Conservation (phyloP, 2,797 vertebrate species). For the Spea hammondii region DNA sequence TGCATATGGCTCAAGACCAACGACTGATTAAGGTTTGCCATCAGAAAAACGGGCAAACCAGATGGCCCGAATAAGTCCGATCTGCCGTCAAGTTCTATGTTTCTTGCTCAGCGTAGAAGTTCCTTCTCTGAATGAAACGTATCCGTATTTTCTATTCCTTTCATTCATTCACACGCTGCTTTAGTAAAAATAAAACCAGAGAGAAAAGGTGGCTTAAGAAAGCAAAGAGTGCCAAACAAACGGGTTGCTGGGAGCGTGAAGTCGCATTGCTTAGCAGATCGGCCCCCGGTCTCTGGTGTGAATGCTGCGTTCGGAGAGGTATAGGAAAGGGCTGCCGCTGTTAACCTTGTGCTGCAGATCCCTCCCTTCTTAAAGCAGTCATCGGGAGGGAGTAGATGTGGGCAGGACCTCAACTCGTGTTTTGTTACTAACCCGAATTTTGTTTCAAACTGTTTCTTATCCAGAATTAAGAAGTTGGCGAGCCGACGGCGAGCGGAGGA, state of each 20-base stretch:
- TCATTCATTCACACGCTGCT: no score
- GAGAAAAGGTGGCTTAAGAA: conserved; percentile 6
- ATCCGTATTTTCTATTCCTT: no score
- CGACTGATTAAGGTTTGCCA: no score
- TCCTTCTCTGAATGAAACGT: no score
- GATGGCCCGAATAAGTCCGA: no score
- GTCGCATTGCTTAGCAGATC: conserved; percentile 26
- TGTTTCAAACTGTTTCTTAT: conserved; percentile 29
- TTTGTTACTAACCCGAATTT: conserved; percentile 29
- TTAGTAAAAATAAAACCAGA: background rate
- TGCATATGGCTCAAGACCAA: no score
- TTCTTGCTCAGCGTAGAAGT: no score
- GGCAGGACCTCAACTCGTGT: conserved; percentile 36
- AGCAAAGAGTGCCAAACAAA: conserved; percentile 1
- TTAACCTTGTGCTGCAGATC: conserved; percentile 28
- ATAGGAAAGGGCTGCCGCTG: conserved; percentile 12
- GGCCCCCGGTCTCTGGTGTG: background rate
- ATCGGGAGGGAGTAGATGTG: conserved; percentile 18
- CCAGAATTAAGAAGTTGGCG: conserved; percentile 15
- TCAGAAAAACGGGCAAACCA: no score
- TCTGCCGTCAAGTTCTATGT: no score
- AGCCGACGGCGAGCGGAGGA: background rate
- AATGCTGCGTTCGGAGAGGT: conserved; percentile 2
- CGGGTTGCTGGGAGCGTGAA: background rate
- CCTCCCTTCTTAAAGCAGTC: conserved; percentile 26